These are phyloP conservation scores for Haliclystus octoradiatus DNA, from an alignment of 30 jellyfish, hydroid and myxozoan genomes.

Conservation along the genomic window DNA sequence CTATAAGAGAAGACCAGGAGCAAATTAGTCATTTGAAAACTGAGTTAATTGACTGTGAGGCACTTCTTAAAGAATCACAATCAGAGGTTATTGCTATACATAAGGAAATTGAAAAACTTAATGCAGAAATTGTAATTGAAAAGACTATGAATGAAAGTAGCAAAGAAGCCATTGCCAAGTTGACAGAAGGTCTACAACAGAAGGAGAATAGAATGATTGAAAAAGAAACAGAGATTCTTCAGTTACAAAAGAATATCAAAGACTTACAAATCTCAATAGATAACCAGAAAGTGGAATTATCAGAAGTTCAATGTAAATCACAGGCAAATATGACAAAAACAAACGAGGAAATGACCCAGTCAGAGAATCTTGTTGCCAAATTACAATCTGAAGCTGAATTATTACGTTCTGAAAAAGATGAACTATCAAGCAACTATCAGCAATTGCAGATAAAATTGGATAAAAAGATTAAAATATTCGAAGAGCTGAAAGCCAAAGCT, in stretches of 20 bases:
- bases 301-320: constrained; percentile 5
- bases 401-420: background rate
- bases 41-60: constrained; percentile 12
- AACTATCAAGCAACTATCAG: too few relatives aligned
- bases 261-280: background rate
- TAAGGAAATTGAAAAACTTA: constrained; percentile 18
- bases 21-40: background rate
- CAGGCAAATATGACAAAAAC: background rate
- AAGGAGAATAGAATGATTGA: background rate
- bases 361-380: background rate
- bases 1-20: too few relatives aligned
- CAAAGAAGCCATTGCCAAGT: background rate
- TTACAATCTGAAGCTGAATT: background rate
- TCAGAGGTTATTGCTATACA: background rate
- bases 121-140: background rate
- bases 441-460: background rate
- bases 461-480: constrained; percentile 16
- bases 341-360: constrained; percentile 3
- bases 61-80: constrained; percentile 11
- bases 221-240: background rate
- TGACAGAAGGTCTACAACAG: background rate
- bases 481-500: constrained; percentile 37
- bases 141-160: constrained; percentile 1
- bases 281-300: background rate
- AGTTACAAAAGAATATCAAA: background rate